These are phyloP conservation scores for Luscinia luscinia DNA, from an alignment of 2,797 vertebrate species.

Conservation along the genomic window DNA sequence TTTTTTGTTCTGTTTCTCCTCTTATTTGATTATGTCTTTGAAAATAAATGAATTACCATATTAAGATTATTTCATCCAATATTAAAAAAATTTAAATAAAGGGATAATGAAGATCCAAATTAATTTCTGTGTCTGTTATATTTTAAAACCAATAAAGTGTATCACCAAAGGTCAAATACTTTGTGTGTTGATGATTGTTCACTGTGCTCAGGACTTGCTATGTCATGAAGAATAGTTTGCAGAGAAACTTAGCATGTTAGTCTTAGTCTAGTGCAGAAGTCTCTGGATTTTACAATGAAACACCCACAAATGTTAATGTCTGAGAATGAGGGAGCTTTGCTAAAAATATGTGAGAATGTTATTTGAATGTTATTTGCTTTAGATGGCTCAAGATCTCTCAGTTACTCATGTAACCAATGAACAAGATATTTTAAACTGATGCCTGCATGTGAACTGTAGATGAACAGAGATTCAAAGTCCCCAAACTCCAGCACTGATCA, in stretches of 20 bases:
- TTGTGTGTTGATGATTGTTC: background rate
- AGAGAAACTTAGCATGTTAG: background rate
- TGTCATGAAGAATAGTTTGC: background rate
- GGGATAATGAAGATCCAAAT: background rate
- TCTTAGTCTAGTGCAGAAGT: background rate
- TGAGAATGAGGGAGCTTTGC: background rate
- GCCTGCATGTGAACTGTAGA: background rate
- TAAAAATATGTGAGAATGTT: background rate
- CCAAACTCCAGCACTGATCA: background rate
- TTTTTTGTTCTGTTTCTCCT: background rate
- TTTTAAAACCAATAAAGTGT: background rate
- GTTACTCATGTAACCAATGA: background rate
- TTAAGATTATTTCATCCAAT: background rate
- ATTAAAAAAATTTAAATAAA: background rate
- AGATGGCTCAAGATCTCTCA: background rate
- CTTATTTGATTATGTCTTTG: background rate
- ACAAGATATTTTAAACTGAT: background rate
- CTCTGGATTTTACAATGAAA: background rate
- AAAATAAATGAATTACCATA: background rate
- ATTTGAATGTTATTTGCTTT: background rate
- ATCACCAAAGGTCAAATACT: background rate
- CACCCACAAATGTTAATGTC: background rate
- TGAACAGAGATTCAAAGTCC: background rate
- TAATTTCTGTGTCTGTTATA: background rate
- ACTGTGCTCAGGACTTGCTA: background rate